Conservation (phyloP, 2,113 vertebrate genomes). For the Scalopus aquaticus region DNA sequence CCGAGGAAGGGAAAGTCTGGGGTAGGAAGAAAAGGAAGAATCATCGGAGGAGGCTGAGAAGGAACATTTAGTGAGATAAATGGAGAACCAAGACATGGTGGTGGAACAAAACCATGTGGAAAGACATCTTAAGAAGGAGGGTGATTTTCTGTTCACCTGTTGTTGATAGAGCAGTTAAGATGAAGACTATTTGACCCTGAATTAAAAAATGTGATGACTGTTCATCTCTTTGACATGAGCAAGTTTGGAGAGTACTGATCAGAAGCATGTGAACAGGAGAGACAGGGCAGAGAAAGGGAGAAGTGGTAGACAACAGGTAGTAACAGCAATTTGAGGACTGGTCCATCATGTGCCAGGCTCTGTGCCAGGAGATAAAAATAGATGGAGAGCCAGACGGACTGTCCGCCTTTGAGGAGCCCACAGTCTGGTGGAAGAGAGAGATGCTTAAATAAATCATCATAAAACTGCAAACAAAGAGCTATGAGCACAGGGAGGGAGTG, state of each 20-base stretch:
- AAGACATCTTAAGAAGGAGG: not conserved
- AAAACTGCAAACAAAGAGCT: not conserved
- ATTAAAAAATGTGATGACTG: not conserved
- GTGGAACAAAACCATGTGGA: not conserved
- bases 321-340: not conserved
- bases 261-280: not conserved
- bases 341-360: slow-evolving; percentile 40
- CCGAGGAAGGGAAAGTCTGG: not conserved
- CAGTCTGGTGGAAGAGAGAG: slow-evolving; percentile 34
- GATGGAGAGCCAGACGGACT: slow-evolving; percentile 47
- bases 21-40: not conserved
- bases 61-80: not conserved
- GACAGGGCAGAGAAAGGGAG: not conserved
- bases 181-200: not conserved
- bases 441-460: slow-evolving; percentile 41
- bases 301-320: not conserved
- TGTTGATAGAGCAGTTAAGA: not conserved
- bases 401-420: slow-evolving; percentile 54
- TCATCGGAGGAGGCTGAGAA: not conserved
- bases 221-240: not conserved
- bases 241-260: slow-evolving; percentile 23
- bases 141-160: not conserved
- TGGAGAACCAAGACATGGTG: not conserved
- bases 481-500: not conserved
- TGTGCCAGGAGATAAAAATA: slow-evolving; percentile 67